Base-by-base conservation (phyloP, 2,888 invertebrate genomes). In the Argynnis bischoffii region DNA sequence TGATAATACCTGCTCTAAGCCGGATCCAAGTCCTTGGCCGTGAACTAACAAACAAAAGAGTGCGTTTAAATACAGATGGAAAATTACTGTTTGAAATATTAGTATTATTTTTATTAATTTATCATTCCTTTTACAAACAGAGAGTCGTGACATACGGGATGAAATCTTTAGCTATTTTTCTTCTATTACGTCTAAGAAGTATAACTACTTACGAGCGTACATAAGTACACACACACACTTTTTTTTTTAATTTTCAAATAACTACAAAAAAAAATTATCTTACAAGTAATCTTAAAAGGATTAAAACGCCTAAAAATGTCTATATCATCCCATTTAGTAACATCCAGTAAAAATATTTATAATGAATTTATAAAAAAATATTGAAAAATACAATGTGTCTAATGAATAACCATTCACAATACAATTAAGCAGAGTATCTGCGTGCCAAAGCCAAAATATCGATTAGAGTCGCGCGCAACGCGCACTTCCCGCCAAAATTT, bases 401-500 rank as follows among this genome's bases (percentile, higher is more conserved):
- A 61, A 66, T 21, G 35, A 48, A 66, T 66, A 55, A 61, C 60
- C 21, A 50, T 55, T 46, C n/a, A 48, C 31, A 48, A 60, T 31
- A 47, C 55, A 55, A 66, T 50, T 31, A 55, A 61, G 61, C 41
- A 50, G 55, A 60, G 65, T 54, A 55, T 59, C 61, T 54, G 67
- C 66, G 55, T 66, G 55, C 55, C 54, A 56, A 69, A 70, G 60
- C 61, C 67, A 67, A 67, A 72, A 73, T 89, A 91, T 91, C 84
- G 91, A 90, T 88, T 71, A 51, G 69, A 63, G 67, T 35, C 69
- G 69, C 78, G 86, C 90, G 90, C 90, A 85, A 82, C 85, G 84
- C 72, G 61, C 46, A 66, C 79, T 90, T 89, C 84, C 80, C 90
- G 89, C 90, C 89, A 88, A 89, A 90, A 87, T 77, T 72, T 84